Base-by-base conservation (phyloP, 30 jellyfish, hydroid and myxozoan genomes). In the Aurelia aurita region DNA sequence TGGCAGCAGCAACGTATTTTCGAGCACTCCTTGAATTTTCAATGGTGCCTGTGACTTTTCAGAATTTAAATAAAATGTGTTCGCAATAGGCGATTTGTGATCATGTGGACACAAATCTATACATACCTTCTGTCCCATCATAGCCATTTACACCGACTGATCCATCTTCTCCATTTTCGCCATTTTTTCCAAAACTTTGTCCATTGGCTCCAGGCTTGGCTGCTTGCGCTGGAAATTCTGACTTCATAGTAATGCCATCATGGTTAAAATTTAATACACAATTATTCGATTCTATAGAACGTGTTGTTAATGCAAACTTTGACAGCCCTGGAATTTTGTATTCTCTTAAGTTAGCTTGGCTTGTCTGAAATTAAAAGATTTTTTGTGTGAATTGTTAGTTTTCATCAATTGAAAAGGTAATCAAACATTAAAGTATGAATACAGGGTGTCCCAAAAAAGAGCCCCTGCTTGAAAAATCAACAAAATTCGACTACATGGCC, bases 71-170 rank as follows among this genome's bases (percentile, higher is more conserved):
- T n/a, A n/a, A n/a, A n/a, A n/a, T n/a, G n/a, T n/a, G n/a, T n/a
- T n/a, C n/a, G n/a, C n/a, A n/a, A n/a, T n/a, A n/a, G n/a, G n/a
- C n/a, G n/a, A n/a, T n/a, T n/a, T n/a, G n/a, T n/a, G n/a, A n/a
- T n/a, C n/a, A n/a, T n/a, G n/a, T n/a, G n/a, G n/a, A n/a, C n/a
- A n/a, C n/a, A n/a, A n/a, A n/a, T n/a, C n/a, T n/a, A 16, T n/a
- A 55, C 1, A 16, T 63, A 63, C 75, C 75, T 22, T 63, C 75
- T n/a, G 75, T 63, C 21, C 75, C 75, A 63, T 63, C 75, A 63
- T 18, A 16, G 35, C 75, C 75, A 63, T 63, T 15, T 11, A n/a
- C 29, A 4, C 75, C 75, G 29, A 63, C 47, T 9, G 75, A 63
- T 12, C 75, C 75, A 29, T 63, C 75, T 63, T 63, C 75, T 22